Base-by-base conservation (phyloP, 2,797 vertebrate genomes). In the Mormyrus proboscirostris region DNA sequence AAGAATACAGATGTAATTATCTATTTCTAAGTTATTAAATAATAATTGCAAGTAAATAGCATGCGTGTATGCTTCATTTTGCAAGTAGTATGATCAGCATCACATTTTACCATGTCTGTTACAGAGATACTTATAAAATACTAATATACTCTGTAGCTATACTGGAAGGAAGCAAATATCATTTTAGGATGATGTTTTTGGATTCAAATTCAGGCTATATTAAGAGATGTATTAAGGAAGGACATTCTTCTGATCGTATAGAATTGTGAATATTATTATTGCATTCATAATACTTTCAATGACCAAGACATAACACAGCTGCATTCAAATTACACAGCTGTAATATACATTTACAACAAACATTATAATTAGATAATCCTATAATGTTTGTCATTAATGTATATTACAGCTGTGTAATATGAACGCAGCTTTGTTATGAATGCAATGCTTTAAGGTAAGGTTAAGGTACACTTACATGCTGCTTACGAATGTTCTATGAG, bases 1-100 rank as follows among this genome's bases (percentile, higher is more conserved):
- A 59, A 53, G 44, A 65, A 86, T 10, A 33, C 33, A 41, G 44
- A 89, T 55, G 89, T 65, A 79, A 87, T 76, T 41, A 73, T 76
- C 9, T 29, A 51, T 76, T 62, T 79, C 16, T 19, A 44, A 44
- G 41, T 79, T 7, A 79, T 41, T 79, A 79, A 59, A 59, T 59
- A 47, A 79, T 44, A 19, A 79, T 44, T 79, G 33, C 44, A 44
- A 79, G 73, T 16, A 59, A 59, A 59, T 19, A 16, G 0, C 51
- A 7, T 53, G 51, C 51, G 14, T 59, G 5, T 59, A 19, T 41
- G 33, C 73, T 79, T 79, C 73, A 79, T 79, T 62, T 73, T 38
- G 65, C 65, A 14, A 73, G 65, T 73, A 38, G 12, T 10, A 62
- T 25, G 22, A 62, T 10, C 22, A 62, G 22, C 59, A 62, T 62